phyloP scores from a whole-genome alignment of 2,888 invertebrate species.

The Apoda limacodes region DNA sequence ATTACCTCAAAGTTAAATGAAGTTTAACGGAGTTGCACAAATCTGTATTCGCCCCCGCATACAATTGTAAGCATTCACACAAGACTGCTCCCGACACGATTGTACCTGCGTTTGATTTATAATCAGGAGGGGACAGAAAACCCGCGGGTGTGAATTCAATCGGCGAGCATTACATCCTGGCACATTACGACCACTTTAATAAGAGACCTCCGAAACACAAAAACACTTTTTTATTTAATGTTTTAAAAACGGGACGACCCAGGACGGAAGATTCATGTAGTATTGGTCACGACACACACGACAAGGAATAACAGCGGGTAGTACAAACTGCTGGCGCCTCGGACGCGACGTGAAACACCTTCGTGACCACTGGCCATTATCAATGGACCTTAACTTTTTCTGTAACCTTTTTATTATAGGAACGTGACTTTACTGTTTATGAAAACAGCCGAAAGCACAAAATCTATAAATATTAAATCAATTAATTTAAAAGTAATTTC shows the following conservation, averaged over 20 bases:
- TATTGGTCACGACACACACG: constrained; percentile 30
- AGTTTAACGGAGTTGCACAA: too few species aligned
- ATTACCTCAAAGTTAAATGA: too few species aligned
- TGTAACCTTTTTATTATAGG: constrained; percentile 34
- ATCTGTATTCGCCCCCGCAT: constrained; percentile 18
- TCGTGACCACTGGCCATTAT: constrained; percentile 62
- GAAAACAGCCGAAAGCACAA: constrained; percentile 43
- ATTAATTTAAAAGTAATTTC: too few species aligned
- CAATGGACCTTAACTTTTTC: constrained; percentile 42
- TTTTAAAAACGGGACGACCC: constrained; percentile 13
- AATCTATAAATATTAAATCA: constrained; percentile 43
- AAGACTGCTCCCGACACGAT: constrained; percentile 50
- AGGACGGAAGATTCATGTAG: constrained; percentile 27
- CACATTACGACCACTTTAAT: constrained; percentile 31
- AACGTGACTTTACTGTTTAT: constrained; percentile 52
- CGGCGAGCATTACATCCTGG: constrained; percentile 42
- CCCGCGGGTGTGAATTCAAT: constrained; percentile 58
- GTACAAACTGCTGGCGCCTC: constrained; percentile 53
- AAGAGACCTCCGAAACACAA: constrained; percentile 28
- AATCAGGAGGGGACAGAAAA: constrained; percentile 54
- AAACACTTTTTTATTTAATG: constrained; percentile 17
- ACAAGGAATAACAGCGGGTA: constrained; percentile 53
- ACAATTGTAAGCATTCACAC: constrained; percentile 34
- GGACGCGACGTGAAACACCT: constrained; percentile 41
- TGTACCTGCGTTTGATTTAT: constrained; percentile 67